These are phyloP conservation scores for Itoplectis maculator DNA, from an alignment of 2,888 invertebrate genomes.

Conservation along the genomic window DNA sequence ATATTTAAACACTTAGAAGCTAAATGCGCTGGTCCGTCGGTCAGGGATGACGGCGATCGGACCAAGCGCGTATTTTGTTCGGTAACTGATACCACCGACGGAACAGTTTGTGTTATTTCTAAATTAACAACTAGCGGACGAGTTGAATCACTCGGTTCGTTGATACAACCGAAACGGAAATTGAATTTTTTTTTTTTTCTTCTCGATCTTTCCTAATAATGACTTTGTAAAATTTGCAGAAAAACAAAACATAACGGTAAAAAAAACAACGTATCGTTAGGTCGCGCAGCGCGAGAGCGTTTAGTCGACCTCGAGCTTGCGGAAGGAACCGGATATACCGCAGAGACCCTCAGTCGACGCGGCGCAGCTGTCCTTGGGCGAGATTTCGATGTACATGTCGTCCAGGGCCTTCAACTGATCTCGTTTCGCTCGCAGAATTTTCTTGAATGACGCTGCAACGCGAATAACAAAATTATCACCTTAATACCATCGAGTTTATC, in stretches of 20 bases:
- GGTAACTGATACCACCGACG: conserved; percentile 72
- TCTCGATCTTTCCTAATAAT: conserved; percentile 22
- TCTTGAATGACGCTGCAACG: conserved; percentile 86
- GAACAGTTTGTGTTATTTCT: conserved; percentile 64
- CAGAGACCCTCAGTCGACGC: conserved; percentile 88
- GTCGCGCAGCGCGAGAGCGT: background rate
- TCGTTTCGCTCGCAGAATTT: conserved; percentile 87
- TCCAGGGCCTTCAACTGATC: conserved; percentile 90
- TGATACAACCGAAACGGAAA: background rate
- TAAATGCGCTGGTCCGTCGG: conserved; percentile 14
- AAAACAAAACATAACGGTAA: conserved; percentile 37
- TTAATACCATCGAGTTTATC: background rate
- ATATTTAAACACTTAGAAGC: conserved; percentile 22
- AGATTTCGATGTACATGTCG: conserved; percentile 90
- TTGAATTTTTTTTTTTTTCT: conserved; percentile 15
- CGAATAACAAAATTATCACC: background rate
- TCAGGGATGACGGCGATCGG: conserved; percentile 7
- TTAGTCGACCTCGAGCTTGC: conserved; percentile 93
- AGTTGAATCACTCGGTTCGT: conserved; percentile 18
- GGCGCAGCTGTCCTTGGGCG: conserved; percentile 85
- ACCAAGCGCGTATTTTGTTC: conserved; percentile 28
- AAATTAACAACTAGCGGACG: conserved; percentile 32
- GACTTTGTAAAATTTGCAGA: conserved; percentile 39
- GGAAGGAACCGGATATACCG: conserved; percentile 93
- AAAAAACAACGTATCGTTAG: background rate